These are phyloP conservation scores for Byasa hedistus DNA, from an alignment of 2,888 invertebrate genomes.

Conservation along the genomic window DNA sequence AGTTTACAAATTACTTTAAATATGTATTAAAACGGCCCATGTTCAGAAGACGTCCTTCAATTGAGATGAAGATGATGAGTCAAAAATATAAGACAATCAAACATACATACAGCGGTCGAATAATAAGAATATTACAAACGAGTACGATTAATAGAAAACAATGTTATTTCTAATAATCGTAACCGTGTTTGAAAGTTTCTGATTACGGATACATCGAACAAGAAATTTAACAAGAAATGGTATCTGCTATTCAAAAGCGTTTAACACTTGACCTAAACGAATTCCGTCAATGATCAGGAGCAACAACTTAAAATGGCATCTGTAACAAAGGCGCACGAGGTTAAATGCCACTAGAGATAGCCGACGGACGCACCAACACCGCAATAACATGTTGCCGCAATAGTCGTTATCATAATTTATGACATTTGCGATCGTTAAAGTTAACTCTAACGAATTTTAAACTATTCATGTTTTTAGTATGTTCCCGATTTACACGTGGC, in stretches of 20 bases:
- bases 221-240: not conserved
- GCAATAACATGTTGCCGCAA: constrained; percentile 22
- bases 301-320: constrained; percentile 19
- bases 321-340: constrained; percentile 25
- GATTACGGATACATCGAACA: not conserved
- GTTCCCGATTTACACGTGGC: too few species aligned
- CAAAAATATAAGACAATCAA: too few species aligned
- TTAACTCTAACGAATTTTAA: constrained; percentile 1
- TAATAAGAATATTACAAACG: too few species aligned
- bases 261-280: constrained; percentile 1
- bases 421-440: constrained; percentile 22
- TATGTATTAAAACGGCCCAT: too few species aligned
- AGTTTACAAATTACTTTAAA: too few species aligned
- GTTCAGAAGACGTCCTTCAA: too few species aligned
- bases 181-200: too few species aligned
- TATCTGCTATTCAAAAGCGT: not conserved
- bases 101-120: too few species aligned
- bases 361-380: constrained; percentile 22
- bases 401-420: constrained; percentile 25
- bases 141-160: not conserved
- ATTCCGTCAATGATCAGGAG: constrained; percentile 21
- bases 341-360: constrained; percentile 26
- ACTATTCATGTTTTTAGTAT: not conserved
- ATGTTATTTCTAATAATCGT: not conserved
- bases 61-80: too few species aligned